phyloP scores from a whole-genome alignment of 2,113 vertebrate species.

The Cricetomys ansorgei region DNA sequence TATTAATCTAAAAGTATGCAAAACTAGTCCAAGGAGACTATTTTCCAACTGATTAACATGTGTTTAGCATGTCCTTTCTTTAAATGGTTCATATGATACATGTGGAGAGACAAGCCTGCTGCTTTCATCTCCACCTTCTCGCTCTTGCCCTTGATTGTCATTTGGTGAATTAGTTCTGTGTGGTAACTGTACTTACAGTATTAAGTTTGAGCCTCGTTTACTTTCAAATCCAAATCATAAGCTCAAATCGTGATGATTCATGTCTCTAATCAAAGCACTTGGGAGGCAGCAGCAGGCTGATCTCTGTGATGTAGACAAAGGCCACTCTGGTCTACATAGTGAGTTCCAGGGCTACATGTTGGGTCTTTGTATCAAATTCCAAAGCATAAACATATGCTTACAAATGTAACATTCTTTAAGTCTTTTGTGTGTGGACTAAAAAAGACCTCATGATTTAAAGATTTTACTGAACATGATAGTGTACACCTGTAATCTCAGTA shows the following conservation, averaged over 20 bases:
- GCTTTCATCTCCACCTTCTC: not conserved
- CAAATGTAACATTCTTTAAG: not conserved
- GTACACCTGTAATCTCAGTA: too few relatives aligned
- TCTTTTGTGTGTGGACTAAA: not conserved
- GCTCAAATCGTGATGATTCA: not conserved
- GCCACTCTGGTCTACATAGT: not conserved
- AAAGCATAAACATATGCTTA: not conserved
- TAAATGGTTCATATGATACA: not conserved
- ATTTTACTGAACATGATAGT: not conserved
- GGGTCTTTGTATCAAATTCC: not conserved
- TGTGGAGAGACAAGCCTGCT: not conserved
- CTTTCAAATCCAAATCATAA: conserved; percentile 5
- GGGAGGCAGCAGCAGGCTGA: not conserved
- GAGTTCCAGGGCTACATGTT: not conserved
- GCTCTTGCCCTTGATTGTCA: conserved; percentile 14
- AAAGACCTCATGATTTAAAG: not conserved
- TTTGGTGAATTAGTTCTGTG: not conserved
- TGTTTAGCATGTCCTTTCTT: not conserved
- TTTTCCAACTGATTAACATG: conserved; percentile 20
- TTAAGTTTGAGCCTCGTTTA: conserved; percentile 46
- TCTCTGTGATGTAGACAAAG: not conserved
- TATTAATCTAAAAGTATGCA: not conserved
- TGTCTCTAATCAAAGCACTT: not conserved
- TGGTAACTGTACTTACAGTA: not conserved
- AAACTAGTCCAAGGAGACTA: not conserved